Conservation (phyloP, 2,797 vertebrate species). For the Euthynnus affinis region DNA sequence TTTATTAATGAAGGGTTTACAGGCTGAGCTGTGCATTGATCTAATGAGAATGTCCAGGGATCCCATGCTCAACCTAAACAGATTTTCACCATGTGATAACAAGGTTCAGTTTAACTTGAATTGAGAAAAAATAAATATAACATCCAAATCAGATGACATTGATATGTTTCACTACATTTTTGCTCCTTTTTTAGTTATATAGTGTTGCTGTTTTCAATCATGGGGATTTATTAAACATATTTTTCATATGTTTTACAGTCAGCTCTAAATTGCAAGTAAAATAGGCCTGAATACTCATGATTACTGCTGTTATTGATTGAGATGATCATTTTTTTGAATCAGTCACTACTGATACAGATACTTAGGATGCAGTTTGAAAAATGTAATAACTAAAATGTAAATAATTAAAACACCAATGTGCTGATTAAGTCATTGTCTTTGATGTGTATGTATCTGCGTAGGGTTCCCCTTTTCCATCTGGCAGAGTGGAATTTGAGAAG, state of each 20-base stretch:
- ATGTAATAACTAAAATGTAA: background rate
- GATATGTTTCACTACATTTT: background rate
- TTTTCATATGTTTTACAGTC: background rate
- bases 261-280: background rate
- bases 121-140: background rate
- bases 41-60: slow-evolving; percentile 10
- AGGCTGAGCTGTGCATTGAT: slow-evolving; percentile 35
- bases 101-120: background rate
- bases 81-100: background rate
- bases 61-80: slow-evolving; percentile 6
- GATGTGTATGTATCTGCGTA: slow-evolving; percentile 55
- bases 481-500: slow-evolving; percentile 88
- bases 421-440: background rate
- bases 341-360: too few species aligned
- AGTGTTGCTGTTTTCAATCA: too few species aligned
- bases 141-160: background rate
- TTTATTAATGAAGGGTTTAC: slow-evolving; percentile 40
- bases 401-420: background rate
- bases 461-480: slow-evolving; percentile 81
- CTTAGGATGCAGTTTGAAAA: background rate
- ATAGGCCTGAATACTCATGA: background rate
- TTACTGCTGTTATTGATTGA: background rate
- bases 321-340: background rate
- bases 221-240: background rate
- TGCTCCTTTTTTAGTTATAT: background rate